These are phyloP conservation scores for Dasyprocta punctata DNA, from an alignment of 2,113 vertebrate species.

Conservation along the genomic window DNA sequence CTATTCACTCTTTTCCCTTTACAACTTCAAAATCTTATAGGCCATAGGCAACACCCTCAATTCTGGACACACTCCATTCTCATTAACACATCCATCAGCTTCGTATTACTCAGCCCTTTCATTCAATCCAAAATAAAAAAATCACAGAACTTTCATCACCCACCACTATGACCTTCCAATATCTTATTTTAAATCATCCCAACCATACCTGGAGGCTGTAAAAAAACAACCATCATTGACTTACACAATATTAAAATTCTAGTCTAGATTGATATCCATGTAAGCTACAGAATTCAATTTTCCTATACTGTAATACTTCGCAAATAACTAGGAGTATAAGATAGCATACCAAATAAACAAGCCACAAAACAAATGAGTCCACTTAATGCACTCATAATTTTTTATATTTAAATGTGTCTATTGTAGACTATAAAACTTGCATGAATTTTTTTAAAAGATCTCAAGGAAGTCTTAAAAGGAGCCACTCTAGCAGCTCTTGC, in stretches of 20 bases:
- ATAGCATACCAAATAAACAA: not conserved
- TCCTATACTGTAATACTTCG: not conserved
- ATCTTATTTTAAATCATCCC: conserved; percentile 46
- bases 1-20: conserved; percentile 13
- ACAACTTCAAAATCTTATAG: conserved; percentile 11
- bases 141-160: conserved; percentile 37
- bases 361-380: not conserved
- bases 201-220: not conserved
- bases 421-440: not conserved
- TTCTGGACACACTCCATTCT: conserved; percentile 32
- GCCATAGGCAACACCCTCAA: not conserved
- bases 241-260: conserved; percentile 8
- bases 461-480: conserved; percentile 23
- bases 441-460: not conserved
- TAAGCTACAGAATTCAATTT: conserved; percentile 10
- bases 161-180: not conserved
- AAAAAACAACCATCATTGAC: not conserved
- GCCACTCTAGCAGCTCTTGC: not conserved
- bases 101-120: not conserved
- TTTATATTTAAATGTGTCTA: conserved; percentile 31
- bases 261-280: not conserved
- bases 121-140: conserved; percentile 58
- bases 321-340: not conserved
- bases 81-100: conserved; percentile 32
- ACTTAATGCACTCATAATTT: not conserved